Evolutionary conservation across 1,140 invertebrate genomes (phyloP).

Genomic region (Drosophila orosa): DNA sequence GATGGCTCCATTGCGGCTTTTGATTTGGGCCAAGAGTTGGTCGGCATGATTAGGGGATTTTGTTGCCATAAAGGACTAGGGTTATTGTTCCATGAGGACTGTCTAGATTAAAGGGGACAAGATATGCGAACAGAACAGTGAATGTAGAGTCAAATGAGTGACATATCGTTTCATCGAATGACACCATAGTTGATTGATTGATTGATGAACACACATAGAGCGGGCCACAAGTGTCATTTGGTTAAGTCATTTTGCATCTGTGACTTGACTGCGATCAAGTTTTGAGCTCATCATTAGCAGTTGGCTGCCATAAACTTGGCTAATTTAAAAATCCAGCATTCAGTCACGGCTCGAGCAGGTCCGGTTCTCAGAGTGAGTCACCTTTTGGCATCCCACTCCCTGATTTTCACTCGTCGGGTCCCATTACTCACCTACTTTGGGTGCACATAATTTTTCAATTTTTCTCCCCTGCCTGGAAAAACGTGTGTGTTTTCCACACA

Average conservation of each 20-base stretch:
- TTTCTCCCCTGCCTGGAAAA: not conserved
- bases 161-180: slow-evolving; percentile 23
- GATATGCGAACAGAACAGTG: not conserved
- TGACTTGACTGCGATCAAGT: slow-evolving; percentile 1
- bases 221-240: slow-evolving; percentile 13
- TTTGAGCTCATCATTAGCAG: slow-evolving; percentile 22
- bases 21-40: slow-evolving; percentile 43
- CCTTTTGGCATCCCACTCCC: slow-evolving; percentile 16
- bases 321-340: slow-evolving; percentile 16
- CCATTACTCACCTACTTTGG: slow-evolving; percentile 36
- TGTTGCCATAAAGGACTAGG: slow-evolving; percentile 5
- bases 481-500: slow-evolving; percentile 9
- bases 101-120: not conserved
- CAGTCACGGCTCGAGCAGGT: slow-evolving; percentile 30
- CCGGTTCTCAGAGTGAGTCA: slow-evolving; percentile 34
- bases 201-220: slow-evolving; percentile 21
- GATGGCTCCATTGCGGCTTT: slow-evolving; percentile 48
- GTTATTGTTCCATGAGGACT: not conserved
- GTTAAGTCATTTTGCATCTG: not conserved
- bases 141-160: slow-evolving; percentile 6
- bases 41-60: slow-evolving; percentile 21
- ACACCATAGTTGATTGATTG: slow-evolving; percentile 29
- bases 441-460: slow-evolving; percentile 19
- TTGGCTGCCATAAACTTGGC: slow-evolving; percentile 11
- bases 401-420: not conserved